These are phyloP conservation scores for Scaptomyza tumidula DNA, from an alignment of 2,888 invertebrate species.

Conservation along the genomic window DNA sequence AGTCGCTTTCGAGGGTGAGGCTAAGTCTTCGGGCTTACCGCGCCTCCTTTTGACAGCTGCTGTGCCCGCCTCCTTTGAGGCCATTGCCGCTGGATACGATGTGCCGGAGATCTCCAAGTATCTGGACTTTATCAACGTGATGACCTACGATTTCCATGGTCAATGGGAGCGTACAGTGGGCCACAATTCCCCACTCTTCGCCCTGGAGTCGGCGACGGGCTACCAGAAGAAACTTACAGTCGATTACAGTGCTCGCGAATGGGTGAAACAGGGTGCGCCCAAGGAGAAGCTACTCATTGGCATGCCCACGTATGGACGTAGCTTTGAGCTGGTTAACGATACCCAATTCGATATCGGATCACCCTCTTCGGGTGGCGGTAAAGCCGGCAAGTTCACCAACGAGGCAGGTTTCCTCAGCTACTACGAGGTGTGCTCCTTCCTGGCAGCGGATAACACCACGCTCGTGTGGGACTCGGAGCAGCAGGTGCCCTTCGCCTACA, in stretches of 20 bases:
- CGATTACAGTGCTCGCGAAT: constrained; percentile 95
- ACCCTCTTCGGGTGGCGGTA: constrained; percentile 94
- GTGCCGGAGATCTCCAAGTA: constrained; percentile 97
- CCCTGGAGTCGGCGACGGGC: constrained; percentile 94
- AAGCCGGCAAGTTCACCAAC: constrained; percentile 93
- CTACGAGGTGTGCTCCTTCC: constrained; percentile 97
- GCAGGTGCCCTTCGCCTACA: constrained; percentile 97
- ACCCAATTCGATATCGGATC: constrained; percentile 97
- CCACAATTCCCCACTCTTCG: constrained; percentile 95
- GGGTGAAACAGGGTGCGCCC: constrained; percentile 96
- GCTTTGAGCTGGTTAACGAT: constrained; percentile 93
- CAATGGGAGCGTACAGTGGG: constrained; percentile 97
- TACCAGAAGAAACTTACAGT: constrained; percentile 97
- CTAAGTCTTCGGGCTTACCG: constrained; percentile 93
- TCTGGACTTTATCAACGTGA: constrained; percentile 96
- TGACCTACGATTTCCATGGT: constrained; percentile 98
- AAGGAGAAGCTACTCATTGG: constrained; percentile 97
- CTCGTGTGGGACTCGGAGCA: constrained; percentile 98
- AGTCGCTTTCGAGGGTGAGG: constrained; percentile 95
- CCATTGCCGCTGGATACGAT: constrained; percentile 96
- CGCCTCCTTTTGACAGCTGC: constrained; percentile 93
- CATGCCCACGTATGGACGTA: constrained; percentile 96
- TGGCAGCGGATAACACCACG: constrained; percentile 95
- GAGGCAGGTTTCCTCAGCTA: constrained; percentile 98
- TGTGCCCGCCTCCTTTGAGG: constrained; percentile 96